Conservation (phyloP, 2,888 invertebrate species). For the Phytoseiulus persimilis region DNA sequence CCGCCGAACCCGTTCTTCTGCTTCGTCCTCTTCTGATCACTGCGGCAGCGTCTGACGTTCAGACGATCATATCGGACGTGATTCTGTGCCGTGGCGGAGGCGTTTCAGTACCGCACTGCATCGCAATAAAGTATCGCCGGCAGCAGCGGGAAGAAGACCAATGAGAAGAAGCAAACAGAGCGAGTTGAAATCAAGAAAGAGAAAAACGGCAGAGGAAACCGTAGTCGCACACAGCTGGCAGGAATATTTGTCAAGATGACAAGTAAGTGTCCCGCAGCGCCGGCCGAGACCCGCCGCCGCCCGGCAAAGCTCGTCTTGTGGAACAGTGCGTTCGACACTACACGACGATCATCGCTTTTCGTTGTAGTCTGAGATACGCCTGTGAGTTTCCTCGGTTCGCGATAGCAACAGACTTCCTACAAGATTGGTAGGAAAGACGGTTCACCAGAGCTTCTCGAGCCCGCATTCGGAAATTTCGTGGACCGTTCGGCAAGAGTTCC, state of each 20-base stretch:
- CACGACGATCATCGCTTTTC: neutral
- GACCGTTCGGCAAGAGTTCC: neutral
- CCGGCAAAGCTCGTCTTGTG: neutral
- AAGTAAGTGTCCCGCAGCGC: slow-evolving; percentile 18
- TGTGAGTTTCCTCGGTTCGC: neutral
- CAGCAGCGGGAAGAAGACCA: neutral
- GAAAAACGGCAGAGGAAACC: neutral
- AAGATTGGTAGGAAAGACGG: neutral
- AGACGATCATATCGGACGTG: neutral
- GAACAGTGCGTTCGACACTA: neutral
- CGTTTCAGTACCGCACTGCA: neutral
- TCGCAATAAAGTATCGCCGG: neutral
- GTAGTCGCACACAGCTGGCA: slow-evolving; percentile 26
- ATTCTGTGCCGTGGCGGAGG: neutral
- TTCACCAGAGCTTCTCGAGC: too few species aligned
- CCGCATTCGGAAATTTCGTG: neutral
- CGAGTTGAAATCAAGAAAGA: neutral
- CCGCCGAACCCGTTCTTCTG: neutral
- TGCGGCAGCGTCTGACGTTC: neutral
- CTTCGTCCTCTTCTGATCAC: neutral
- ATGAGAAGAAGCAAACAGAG: neutral
- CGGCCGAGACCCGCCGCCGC: neutral
- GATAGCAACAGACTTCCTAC: neutral
- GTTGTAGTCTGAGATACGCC: neutral
- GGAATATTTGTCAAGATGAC: slow-evolving; percentile 39